Percentiles rank a stretch among this genome's conserved stretches.
phyloP scores from a whole-genome alignment of 2,797 vertebrate genomes.

The Tiaroga cobitis region DNA sequence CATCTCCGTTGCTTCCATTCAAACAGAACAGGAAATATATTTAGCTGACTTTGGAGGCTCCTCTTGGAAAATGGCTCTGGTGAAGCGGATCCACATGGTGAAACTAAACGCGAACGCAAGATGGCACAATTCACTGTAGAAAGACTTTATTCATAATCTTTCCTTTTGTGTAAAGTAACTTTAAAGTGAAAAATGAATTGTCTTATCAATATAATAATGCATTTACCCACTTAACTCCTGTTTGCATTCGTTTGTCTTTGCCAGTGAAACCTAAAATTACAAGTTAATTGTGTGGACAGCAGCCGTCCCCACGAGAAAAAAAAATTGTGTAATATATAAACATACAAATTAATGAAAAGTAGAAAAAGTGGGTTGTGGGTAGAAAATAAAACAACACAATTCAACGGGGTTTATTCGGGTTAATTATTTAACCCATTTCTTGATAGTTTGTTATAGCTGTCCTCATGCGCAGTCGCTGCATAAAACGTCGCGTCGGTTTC shows the following conservation, averaged over 20 bases:
- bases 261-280: neutral
- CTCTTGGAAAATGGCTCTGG: neutral
- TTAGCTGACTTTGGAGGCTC: neutral
- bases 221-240: neutral
- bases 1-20: neutral
- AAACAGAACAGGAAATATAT: neutral
- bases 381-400: neutral
- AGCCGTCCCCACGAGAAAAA: too few species aligned
- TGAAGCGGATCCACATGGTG: neutral
- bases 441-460: neutral
- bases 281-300: neutral
- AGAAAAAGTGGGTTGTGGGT: too few species aligned
- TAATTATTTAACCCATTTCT: neutral
- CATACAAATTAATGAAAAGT: neutral
- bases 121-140: neutral
- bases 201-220: neutral
- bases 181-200: too few species aligned
- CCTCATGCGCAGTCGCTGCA: neutral
- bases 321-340: neutral
- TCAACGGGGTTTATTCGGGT: neutral
- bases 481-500: neutral
- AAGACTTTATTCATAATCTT: neutral
- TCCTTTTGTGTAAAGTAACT: neutral
- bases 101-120: neutral
- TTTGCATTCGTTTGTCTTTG: neutral